These are phyloP conservation scores for Nixonia krombeini DNA, from an alignment of 1,140 invertebrate genomes.

Conservation along the genomic window DNA sequence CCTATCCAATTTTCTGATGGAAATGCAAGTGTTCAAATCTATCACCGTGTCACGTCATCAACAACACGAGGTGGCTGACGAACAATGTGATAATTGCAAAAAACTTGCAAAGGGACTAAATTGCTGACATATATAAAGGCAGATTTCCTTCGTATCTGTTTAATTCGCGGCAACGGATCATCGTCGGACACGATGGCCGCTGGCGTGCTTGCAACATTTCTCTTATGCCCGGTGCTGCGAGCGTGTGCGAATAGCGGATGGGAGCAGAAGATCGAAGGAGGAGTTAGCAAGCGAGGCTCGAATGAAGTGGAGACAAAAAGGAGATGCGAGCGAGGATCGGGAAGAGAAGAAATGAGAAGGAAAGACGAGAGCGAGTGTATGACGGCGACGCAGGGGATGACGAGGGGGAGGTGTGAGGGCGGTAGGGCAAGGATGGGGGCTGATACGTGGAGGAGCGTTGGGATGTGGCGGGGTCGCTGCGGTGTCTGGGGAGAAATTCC, in stretches of 20 bases:
- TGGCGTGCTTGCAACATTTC: neutral
- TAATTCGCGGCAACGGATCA: neutral
- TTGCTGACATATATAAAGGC: neutral
- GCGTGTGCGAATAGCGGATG: neutral
- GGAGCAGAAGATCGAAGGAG: slow-evolving; percentile 20
- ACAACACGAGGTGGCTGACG: no score
- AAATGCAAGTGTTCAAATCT: no score
- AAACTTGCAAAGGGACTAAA: no score
- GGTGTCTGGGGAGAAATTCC: no score
- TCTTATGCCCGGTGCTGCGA: neutral
- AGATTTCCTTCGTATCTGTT: neutral
- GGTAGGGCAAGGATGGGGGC: neutral
- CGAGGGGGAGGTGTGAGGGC: slow-evolving; percentile 25
- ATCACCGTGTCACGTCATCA: no score
- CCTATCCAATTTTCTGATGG: no score
- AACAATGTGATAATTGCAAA: no score
- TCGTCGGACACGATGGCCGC: neutral
- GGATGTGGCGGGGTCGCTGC: slow-evolving; percentile 21
- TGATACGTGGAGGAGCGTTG: neutral
- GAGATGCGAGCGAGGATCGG: slow-evolving; percentile 16
- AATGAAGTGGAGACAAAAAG: slow-evolving; percentile 34
- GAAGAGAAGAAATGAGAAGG: slow-evolving; percentile 44
- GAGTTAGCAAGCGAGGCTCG: slow-evolving; percentile 15
- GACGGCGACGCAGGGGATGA: slow-evolving; percentile 43
- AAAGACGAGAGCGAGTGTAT: slow-evolving; percentile 41